A percentile compares a stretch with the other conserved stretches of the same genome.
These are phyloP conservation scores for Tamandua tetradactyla DNA, from an alignment of 2,797 vertebrate genomes.

Conservation along the genomic window DNA sequence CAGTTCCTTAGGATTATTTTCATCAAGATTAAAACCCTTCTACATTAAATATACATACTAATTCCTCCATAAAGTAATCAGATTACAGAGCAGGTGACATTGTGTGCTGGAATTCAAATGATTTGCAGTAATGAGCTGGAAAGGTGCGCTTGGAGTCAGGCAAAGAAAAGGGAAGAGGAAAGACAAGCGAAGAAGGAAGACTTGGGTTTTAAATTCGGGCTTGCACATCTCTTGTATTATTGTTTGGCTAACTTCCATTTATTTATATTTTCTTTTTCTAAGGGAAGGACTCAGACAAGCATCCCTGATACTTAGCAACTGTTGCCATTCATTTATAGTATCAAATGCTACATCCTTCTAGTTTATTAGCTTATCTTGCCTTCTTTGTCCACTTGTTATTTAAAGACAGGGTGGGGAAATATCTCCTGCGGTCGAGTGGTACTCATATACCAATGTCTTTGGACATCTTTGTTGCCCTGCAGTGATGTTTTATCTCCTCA, in stretches of 20 bases:
- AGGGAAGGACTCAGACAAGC: conserved; percentile 61
- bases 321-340: conserved; percentile 36
- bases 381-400: conserved; percentile 45
- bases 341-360: conserved; percentile 45
- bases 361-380: conserved; percentile 31
- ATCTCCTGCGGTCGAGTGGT: background rate
- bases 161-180: conserved; percentile 78
- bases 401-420: background rate
- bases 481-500: conserved; percentile 21
- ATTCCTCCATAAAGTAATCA: conserved; percentile 98
- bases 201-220: conserved; percentile 87
- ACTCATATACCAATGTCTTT: rapidly evolving
- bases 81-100: conserved; percentile 99
- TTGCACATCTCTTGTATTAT: conserved; percentile 77
- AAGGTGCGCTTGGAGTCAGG: conserved; percentile 88
- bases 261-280: conserved; percentile 77
- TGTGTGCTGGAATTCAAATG: conserved; percentile 91
- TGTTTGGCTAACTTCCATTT: conserved; percentile 79
- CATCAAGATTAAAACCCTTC: conserved; percentile 97
- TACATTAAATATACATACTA: conserved; percentile 99
- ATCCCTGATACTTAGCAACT: conserved; percentile 60
- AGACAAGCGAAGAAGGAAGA: conserved; percentile 79
- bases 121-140: conserved; percentile 93
- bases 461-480: background rate
- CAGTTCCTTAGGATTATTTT: conserved; percentile 95